phyloP scores from a whole-genome alignment of 2,797 vertebrate genomes.

The Rhynchotus rufescens region DNA sequence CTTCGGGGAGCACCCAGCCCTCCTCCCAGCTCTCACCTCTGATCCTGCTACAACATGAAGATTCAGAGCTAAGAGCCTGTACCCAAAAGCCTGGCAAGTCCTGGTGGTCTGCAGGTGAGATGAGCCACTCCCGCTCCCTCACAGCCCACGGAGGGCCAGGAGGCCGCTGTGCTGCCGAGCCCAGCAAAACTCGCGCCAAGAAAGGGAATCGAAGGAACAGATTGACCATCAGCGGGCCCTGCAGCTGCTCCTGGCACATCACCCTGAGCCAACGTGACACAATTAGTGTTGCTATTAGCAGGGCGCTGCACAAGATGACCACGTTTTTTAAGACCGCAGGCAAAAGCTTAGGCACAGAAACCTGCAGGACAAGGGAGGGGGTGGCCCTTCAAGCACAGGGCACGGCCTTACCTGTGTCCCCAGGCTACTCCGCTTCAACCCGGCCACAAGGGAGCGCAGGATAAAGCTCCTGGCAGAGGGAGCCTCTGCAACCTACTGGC shows the following conservation, averaged over 20 bases:
- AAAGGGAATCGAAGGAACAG: rapidly evolving
- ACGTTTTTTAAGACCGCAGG: neutral
- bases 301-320: neutral
- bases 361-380: neutral
- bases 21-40: too few relatives aligned
- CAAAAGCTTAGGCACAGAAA: neutral
- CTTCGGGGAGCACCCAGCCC: too few relatives aligned
- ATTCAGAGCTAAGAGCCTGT: neutral
- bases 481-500: neutral
- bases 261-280: neutral
- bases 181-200: rapidly evolving
- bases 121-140: neutral
- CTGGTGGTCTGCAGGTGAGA: neutral
- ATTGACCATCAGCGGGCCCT: neutral
- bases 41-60: too few relatives aligned
- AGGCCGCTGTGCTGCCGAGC: neutral
- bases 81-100: neutral
- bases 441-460: neutral
- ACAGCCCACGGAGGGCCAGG: neutral
- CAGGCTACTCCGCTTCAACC: neutral
- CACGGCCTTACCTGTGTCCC: neutral
- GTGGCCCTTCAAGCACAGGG: neutral
- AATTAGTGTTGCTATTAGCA: neutral
- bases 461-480: neutral
- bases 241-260: neutral